phyloP scores from a whole-genome alignment of 2,113 vertebrate genomes.

The Myodes glareolus region DNA sequence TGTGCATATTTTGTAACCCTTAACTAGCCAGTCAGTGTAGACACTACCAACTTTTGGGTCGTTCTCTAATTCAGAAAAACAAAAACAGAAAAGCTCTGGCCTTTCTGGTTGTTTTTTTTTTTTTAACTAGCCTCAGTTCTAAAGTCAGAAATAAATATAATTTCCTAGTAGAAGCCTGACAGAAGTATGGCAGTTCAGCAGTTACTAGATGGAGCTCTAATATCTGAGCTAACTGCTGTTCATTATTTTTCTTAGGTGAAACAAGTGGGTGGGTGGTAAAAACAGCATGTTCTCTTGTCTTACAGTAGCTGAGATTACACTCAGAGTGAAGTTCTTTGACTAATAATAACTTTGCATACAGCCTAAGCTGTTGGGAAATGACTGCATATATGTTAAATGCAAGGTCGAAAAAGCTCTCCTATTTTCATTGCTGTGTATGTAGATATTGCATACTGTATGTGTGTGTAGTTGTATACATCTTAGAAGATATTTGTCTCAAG shows the following conservation, averaged over 20 bases:
- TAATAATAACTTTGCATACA: slow-evolving; percentile 75
- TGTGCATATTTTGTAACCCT: background rate
- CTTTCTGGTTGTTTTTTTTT: background rate
- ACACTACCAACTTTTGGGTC: background rate
- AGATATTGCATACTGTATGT: background rate
- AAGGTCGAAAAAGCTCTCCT: slow-evolving; percentile 27
- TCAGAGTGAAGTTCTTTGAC: slow-evolving; percentile 64
- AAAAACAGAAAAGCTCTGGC: background rate
- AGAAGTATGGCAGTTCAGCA: slow-evolving; percentile 63
- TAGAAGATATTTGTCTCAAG: background rate
- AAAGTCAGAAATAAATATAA: slow-evolving; percentile 52
- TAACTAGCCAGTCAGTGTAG: background rate
- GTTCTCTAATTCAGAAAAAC: background rate
- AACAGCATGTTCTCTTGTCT: slow-evolving; percentile 75
- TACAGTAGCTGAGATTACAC: slow-evolving; percentile 76
- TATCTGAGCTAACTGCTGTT: slow-evolving; percentile 72
- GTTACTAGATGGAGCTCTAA: slow-evolving; percentile 67
- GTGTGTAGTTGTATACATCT: background rate
- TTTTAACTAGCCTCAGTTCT: slow-evolving; percentile 56
- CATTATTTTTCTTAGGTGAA: slow-evolving; percentile 74
- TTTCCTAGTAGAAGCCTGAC: slow-evolving; percentile 54
- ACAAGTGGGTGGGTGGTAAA: slow-evolving; percentile 77
- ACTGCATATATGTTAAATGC: background rate
- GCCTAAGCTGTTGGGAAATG: slow-evolving; percentile 73
- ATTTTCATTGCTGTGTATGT: background rate